phyloP scores from a whole-genome alignment of 2,113 vertebrate species.

The Python bivittatus region DNA sequence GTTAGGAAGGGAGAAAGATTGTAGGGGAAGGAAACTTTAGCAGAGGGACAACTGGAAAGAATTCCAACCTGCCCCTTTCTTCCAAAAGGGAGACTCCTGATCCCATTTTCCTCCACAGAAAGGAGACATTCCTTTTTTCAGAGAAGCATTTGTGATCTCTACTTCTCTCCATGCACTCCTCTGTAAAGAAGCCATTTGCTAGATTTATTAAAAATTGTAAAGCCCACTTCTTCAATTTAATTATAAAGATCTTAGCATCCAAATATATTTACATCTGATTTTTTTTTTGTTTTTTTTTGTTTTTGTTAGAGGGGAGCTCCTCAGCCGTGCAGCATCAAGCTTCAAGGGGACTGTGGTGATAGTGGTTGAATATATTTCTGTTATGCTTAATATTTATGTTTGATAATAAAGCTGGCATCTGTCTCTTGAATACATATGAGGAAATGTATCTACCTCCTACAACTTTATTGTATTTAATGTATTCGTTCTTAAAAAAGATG shows the following conservation, averaged over 20 bases:
- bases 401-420: slow-evolving; percentile 27
- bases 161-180: neutral
- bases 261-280: neutral
- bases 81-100: neutral
- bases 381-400: slow-evolving; percentile 17
- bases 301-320: neutral
- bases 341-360: neutral
- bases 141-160: neutral
- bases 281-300: too few relatives aligned
- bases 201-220: neutral
- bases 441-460: slow-evolving; percentile 16
- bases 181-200: neutral
- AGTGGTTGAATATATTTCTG: slow-evolving; percentile 2
- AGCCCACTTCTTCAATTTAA: neutral
- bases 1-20: too few relatives aligned
- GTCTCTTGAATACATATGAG: slow-evolving; percentile 1
- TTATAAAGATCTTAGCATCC: neutral
- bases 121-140: neutral
- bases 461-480: neutral
- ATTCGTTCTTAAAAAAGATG: neutral
- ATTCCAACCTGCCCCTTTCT: neutral
- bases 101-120: neutral
- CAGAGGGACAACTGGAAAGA: neutral
- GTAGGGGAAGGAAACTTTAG: neutral
- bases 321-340: neutral